Conservation (phyloP, 2,888 invertebrate species). For the Alviniconcha strummeri region DNA sequence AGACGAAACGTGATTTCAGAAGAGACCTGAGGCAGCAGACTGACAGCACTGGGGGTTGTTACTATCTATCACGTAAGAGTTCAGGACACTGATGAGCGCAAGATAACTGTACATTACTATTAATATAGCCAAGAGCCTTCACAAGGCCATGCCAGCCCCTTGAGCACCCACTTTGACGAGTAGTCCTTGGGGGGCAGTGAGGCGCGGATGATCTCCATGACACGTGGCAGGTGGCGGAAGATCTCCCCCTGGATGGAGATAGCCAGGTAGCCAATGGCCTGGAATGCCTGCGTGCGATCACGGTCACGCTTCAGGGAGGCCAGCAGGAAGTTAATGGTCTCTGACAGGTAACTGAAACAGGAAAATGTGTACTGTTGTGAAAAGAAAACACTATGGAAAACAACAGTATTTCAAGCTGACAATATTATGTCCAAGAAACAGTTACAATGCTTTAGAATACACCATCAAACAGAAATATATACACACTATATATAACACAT, state of each 20-base stretch:
- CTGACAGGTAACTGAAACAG: slow-evolving; percentile 64
- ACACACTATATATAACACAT: not conserved
- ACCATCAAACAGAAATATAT: not conserved
- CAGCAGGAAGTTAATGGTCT: slow-evolving; percentile 85
- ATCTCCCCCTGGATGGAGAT: slow-evolving; percentile 91
- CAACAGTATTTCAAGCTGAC: not conserved
- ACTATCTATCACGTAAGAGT: no score
- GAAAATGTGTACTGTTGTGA: not conserved
- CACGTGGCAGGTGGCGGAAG: slow-evolving; percentile 85
- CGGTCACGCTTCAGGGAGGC: slow-evolving; percentile 81
- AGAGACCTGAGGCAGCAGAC: no score
- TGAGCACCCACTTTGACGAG: slow-evolving; percentile 64
- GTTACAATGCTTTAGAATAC: not conserved
- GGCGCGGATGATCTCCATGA: slow-evolving; percentile 88
- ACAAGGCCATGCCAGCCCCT: no score
- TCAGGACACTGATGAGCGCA: no score
- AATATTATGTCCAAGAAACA: not conserved
- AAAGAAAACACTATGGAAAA: not conserved
- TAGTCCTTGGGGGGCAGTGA: slow-evolving; percentile 81
- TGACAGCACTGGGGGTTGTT: no score
- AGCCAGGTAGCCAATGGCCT: slow-evolving; percentile 91
- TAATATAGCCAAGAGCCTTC: no score
- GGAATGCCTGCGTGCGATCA: slow-evolving; percentile 90
- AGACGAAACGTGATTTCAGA: no score
- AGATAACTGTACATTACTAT: no score